These are phyloP conservation scores for Chionoecetes opilio DNA, from an alignment of 1,140 invertebrate species.

Conservation along the genomic window DNA sequence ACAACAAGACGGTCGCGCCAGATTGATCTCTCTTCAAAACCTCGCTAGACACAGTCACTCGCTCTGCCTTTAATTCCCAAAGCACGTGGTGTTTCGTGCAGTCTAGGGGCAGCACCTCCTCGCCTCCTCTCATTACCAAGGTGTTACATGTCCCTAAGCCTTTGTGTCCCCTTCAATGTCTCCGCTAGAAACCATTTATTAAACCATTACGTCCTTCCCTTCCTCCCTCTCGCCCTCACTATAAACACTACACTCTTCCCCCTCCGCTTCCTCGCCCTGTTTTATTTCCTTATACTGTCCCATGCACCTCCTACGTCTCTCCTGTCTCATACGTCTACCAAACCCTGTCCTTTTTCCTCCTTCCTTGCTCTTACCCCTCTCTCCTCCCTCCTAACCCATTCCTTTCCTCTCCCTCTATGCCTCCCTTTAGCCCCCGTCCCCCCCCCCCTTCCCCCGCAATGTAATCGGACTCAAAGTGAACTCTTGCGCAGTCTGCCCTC, in stretches of 20 bases:
- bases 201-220: conserved; percentile 30
- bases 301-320: conserved; percentile 32
- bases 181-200: conserved; percentile 16
- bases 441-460: neutral
- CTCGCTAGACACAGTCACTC: neutral
- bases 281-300: conserved; percentile 3
- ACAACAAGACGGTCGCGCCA: conserved; percentile 16
- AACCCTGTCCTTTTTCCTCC: conserved; percentile 11
- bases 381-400: neutral
- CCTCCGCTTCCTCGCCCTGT: neutral
- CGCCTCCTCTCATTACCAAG: neutral
- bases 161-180: conserved; percentile 47
- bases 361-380: neutral
- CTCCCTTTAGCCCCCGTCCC: neutral
- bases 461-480: conserved; percentile 62
- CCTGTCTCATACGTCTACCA: conserved; percentile 38
- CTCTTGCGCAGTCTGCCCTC: conserved; percentile 64
- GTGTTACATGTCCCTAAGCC: neutral
- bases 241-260: conserved; percentile 21
- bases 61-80: neutral
- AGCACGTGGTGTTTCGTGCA: neutral
- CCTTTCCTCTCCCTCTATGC: conserved; percentile 11
- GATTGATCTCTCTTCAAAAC: conserved; percentile 19
- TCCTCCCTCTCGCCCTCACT: conserved; percentile 53
- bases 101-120: neutral